Evolutionary conservation across 2,113 vertebrate genomes (phyloP), one percentile per base, ranked within the genome.

Genomic region (Chaetorhynchus papuensis): DNA sequence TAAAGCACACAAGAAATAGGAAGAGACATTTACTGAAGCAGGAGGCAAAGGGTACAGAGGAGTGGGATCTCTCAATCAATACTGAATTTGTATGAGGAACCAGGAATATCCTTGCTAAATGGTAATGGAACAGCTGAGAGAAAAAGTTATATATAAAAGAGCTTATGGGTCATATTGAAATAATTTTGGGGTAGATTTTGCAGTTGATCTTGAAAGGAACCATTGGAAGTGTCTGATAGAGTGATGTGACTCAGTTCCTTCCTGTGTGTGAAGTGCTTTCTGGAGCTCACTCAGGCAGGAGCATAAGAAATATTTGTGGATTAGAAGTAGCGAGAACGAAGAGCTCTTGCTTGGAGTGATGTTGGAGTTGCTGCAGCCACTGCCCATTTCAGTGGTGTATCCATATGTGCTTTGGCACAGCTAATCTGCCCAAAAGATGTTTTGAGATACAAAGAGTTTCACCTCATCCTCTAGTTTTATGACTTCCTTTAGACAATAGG

Each of bases 81-180:
- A 59, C n/a, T 82, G 77, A 76, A 47, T 88, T 92, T 91, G 64
- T 59, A 35, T 52, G 77, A 90, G 83, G 70, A 90, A 14, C 53
- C 31, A 85, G 59, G 56, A 79, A 81, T 54, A 81, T 77, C 76
- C 33, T 69, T 83, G 64, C 44, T 87, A 81, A 83, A 41, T 68
- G 61, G 56, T 42, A 56, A 53, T 2, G 7, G 70, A 80, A 82
- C 61, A 81, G 57, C 69, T 87, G 74, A 87, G 74, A 81, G 45
- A 68, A 87, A 65, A 79, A 66, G 74, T 70, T 7, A 54, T 33
- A 64, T 74, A 53, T 11, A 57, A 70, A 78, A 82, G 64, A 89
- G 63, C 30, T 63, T 45, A 74, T 3, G 23, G 54, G 45, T 82
- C 52, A 68, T 60, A 75, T 39, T 59, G 47, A 66, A 81, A 84